These are phyloP conservation scores for Greenwoodochromis staneri DNA, from an alignment of 2,113 vertebrate species.

Conservation along the genomic window DNA sequence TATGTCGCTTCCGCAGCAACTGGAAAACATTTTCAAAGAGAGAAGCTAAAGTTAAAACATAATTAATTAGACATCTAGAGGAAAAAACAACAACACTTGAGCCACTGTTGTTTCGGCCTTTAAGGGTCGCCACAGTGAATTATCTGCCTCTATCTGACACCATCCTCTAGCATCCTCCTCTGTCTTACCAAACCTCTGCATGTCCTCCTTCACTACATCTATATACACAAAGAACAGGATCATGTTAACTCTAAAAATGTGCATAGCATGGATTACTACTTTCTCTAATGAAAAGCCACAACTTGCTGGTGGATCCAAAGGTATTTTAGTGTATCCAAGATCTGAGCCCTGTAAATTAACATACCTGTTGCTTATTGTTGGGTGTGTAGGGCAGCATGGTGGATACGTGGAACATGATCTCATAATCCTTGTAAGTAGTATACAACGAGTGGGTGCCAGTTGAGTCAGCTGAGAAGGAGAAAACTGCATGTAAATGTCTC, in stretches of 20 bases:
- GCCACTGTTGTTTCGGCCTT: neutral
- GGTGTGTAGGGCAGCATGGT: constrained; percentile 95
- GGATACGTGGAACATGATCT: constrained; percentile 76
- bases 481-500: neutral
- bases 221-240: neutral
- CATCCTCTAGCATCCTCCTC: neutral
- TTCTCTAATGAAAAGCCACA: neutral
- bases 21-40: constrained; percentile 29
- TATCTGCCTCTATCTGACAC: neutral
- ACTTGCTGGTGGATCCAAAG: neutral
- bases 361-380: constrained; percentile 98
- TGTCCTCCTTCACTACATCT: neutral
- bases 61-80: neutral
- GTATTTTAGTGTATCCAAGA: neutral
- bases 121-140: neutral
- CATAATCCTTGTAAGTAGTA: constrained; percentile 74
- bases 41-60: neutral
- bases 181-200: neutral
- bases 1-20: constrained; percentile 93
- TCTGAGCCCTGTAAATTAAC: neutral
- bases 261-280: neutral
- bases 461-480: constrained; percentile 63
- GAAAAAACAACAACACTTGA: neutral
- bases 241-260: neutral
- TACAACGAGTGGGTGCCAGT: constrained; percentile 73